These are phyloP conservation scores for Erpetoichthys calabaricus DNA, from an alignment of 2,797 vertebrate genomes.

Conservation along the genomic window DNA sequence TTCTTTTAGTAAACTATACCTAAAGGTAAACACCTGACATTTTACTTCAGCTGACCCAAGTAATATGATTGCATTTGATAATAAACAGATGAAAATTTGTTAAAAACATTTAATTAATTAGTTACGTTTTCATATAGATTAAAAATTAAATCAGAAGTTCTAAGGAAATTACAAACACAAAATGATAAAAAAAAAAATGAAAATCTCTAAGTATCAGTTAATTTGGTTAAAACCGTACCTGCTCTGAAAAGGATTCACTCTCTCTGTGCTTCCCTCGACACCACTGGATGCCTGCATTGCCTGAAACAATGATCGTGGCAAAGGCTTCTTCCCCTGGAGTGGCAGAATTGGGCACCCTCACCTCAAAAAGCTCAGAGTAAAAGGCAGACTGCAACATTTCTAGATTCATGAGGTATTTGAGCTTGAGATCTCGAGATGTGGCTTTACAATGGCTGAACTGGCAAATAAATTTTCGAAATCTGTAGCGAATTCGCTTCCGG, in stretches of 20 bases:
- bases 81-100: no score
- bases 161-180: no score
- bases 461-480: constrained; percentile 83
- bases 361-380: constrained; percentile 76
- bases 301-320: constrained; percentile 71
- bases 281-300: constrained; percentile 80
- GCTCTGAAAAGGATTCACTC: constrained; percentile 44
- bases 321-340: constrained; percentile 52
- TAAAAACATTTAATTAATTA: no score
- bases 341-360: constrained; percentile 57
- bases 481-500: constrained; percentile 83
- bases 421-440: constrained; percentile 73
- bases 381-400: constrained; percentile 79
- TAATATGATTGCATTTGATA: no score
- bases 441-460: constrained; percentile 82
- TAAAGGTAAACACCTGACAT: no score
- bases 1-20: no score
- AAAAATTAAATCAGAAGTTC: no score
- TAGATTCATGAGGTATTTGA: constrained; percentile 91
- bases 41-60: no score
- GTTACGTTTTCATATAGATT: no score
- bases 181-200: no score
- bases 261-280: constrained; percentile 53
- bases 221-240: constrained; percentile 34
- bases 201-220: no score